Evolutionary conservation across 1,140 invertebrate genomes (phyloP).

Genomic region (Bombus affinis): DNA sequence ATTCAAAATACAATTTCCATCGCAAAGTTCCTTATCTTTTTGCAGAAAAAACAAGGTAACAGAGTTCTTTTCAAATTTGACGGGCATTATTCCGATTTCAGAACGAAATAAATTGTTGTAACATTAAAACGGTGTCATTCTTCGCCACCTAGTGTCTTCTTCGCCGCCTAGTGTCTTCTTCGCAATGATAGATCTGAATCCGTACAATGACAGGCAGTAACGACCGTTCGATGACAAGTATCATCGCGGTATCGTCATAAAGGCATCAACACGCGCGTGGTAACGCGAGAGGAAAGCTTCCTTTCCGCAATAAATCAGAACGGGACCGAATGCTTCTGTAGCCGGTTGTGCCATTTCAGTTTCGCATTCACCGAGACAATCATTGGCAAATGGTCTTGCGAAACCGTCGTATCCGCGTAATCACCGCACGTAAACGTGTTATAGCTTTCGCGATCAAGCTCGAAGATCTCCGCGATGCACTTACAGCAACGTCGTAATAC

Average conservation of each 20-base stretch:
- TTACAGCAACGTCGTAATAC: background rate
- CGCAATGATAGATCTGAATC: background rate
- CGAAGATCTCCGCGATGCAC: background rate
- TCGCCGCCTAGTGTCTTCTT: background rate
- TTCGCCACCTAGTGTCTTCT: background rate
- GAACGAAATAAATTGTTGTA: background rate
- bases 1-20: background rate
- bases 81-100: too few species aligned
- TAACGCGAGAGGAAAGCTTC: conserved; percentile 34
- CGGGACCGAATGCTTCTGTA: background rate
- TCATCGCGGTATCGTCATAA: conserved; percentile 49
- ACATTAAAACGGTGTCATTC: background rate
- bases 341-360: conserved; percentile 51
- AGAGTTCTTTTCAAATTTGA: too few species aligned
- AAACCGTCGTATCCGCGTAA: conserved; percentile 61
- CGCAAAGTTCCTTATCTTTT: background rate
- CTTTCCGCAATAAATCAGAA: conserved; percentile 67
- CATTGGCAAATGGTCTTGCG: conserved; percentile 65
- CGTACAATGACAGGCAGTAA: conserved; percentile 28
- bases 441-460: conserved; percentile 53
- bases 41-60: background rate
- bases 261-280: conserved; percentile 20
- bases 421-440: conserved; percentile 71
- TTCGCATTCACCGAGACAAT: conserved; percentile 58
- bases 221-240: conserved; percentile 41